Evolutionary conservation across 2,888 invertebrate species (phyloP), one percentile per base, ranked within the genome.

Genomic region (Andrena fulva): DNA sequence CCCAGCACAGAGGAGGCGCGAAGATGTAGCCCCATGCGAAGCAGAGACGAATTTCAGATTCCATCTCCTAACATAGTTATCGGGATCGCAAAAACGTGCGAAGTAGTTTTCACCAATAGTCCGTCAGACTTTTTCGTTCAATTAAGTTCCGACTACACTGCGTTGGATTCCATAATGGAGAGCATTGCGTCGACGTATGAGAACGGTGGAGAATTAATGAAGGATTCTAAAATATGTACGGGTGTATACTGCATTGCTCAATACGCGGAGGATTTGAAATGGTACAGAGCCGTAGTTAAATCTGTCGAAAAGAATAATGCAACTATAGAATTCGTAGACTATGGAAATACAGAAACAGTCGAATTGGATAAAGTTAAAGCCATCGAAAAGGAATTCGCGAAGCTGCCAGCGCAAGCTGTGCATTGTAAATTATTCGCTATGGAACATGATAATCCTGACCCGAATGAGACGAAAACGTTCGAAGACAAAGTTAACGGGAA

Each of bases 281-380:
- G 97, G 97, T 97, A 97, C 90, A 95, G 97, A 73, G 96, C 96
- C 0, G 29, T 87, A 1, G 85, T 94, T 5, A 95, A 95, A 78
- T 95, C 96, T 33, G 76, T 95, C 54, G 94, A 94, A 78, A 95
- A 95, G 59, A 92, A 93, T 0, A 93, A 92, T n/a, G 95, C 94
- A 10, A 95, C 93, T 54, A 95, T 96, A 0, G 95, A 95, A 12
- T 97, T 95, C 90, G 91, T 96, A 0, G 97, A 97, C 92, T 97
- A 97, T 85, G 97, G 97, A 63, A 97, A 97, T 92, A 93, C 94
- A 0, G 97, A 97, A 92, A 92, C 92, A 4, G 92, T 97, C 0
- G 85, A 94, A 0, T 94, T 92, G 80, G 94, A 91, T 10, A 94
- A 95, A 20, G 89, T 96, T 1, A 96, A 94, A 84, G 92, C 87